Conservation (phyloP, 1,140 invertebrate species). For the Drosophila santomea region DNA sequence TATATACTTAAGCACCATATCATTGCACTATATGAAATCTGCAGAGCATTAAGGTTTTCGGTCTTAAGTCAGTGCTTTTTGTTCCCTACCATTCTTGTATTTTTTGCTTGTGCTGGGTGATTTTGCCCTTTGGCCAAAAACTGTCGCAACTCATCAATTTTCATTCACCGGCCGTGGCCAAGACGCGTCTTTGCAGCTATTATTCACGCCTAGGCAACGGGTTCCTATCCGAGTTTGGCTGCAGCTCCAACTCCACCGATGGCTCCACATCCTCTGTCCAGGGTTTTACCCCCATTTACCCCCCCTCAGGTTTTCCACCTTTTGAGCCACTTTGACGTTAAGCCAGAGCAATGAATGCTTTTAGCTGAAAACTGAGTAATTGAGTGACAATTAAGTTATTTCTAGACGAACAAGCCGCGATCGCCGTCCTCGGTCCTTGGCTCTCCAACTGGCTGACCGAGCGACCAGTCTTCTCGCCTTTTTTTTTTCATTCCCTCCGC, state of each 20-base stretch:
- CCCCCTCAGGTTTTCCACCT: no score
- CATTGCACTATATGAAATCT: neutral
- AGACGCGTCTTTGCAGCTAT: conserved; percentile 52
- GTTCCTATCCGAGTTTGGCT: conserved; percentile 2
- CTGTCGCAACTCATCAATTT: conserved; percentile 84
- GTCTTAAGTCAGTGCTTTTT: neutral
- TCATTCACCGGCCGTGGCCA: conserved; percentile 60
- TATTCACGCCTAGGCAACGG: conserved; percentile 72
- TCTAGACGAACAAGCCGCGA: conserved; percentile 80
- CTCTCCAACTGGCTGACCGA: conserved; percentile 20
- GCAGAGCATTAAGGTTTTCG: conserved; percentile 1
- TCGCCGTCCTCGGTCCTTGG: conserved; percentile 49
- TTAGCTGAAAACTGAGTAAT: conserved; percentile 85
- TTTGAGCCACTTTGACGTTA: conserved; percentile 60
- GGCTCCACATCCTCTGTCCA: neutral
- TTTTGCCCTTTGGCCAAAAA: conserved; percentile 82
- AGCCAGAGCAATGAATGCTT: conserved; percentile 84
- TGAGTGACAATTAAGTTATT: conserved; percentile 85
- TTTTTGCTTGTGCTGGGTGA: conserved; percentile 26
- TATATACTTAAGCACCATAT: neutral
- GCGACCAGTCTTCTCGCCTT: conserved; percentile 11
- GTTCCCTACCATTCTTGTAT: neutral
- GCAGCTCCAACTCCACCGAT: neutral
- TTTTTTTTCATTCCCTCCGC: conserved; percentile 1
- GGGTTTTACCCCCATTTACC: no score